These are phyloP conservation scores for Rhagologus leucostigma DNA, from an alignment of 2,113 vertebrate species.

Conservation along the genomic window DNA sequence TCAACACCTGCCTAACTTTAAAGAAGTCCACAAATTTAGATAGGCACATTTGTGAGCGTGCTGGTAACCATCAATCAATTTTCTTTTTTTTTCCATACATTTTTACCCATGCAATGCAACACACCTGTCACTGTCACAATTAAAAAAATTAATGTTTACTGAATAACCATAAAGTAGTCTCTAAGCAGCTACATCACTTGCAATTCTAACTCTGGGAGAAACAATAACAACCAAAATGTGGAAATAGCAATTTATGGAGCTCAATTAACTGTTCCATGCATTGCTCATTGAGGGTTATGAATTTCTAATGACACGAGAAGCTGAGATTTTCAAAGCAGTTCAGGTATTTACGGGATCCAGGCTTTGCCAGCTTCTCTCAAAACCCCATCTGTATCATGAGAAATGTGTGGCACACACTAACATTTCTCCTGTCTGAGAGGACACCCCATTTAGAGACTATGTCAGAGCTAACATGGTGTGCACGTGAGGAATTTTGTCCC, in stretches of 20 bases:
- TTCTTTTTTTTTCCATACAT: not conserved
- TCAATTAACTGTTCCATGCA: not conserved
- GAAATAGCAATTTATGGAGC: not conserved
- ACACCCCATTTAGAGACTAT: not conserved
- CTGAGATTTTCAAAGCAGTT: not conserved
- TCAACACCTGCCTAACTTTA: not conserved
- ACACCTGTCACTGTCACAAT: not conserved
- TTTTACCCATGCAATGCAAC: not conserved
- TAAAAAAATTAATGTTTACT: not conserved
- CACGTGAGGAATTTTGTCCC: not conserved
- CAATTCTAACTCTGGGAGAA: not conserved
- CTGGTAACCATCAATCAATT: not conserved
- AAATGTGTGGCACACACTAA: not conserved
- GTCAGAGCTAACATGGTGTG: not conserved
- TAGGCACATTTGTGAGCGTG: accelerated
- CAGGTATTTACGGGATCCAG: not conserved
- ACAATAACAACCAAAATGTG: not conserved
- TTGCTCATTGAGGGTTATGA: not conserved
- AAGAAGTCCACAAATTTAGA: not conserved
- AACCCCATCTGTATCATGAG: not conserved
- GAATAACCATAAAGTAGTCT: not conserved
- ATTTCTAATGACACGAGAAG: not conserved
- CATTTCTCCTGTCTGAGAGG: not conserved
- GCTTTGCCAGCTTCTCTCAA: not conserved
- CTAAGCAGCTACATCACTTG: not conserved